phyloP scores from a whole-genome alignment of 1,140 invertebrate species.

The Aphelenchoides fujianensis region DNA sequence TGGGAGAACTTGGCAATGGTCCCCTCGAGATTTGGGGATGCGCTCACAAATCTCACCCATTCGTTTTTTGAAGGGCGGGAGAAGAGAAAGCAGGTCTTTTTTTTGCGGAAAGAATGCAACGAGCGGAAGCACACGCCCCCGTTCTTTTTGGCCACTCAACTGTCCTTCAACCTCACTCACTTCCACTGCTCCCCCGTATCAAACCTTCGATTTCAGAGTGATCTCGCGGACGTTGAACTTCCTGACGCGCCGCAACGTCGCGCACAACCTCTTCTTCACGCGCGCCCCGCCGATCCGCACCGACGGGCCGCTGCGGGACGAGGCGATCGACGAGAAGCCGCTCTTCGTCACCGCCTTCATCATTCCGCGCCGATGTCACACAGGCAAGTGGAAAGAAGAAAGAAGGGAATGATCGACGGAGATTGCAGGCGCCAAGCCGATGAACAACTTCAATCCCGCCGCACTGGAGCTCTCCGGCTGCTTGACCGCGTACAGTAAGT shows the following conservation, averaged over 20 bases:
- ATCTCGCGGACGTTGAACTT: conserved; percentile 46
- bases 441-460: conserved; percentile 58
- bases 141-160: conserved; percentile 9
- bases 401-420: background rate
- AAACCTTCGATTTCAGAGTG: conserved; percentile 3
- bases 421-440: conserved; percentile 48
- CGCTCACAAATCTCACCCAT: too few relatives aligned
- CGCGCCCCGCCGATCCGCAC: conserved; percentile 50
- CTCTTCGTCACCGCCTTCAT: conserved; percentile 57
- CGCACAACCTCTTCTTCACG: conserved; percentile 59
- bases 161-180: background rate
- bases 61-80: too few relatives aligned
- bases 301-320: conserved; percentile 26
- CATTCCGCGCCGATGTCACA: conserved; percentile 52
- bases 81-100: too few relatives aligned
- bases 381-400: conserved; percentile 28
- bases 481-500: conserved; percentile 58
- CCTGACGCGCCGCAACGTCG: conserved; percentile 49
- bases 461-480: conserved; percentile 57
- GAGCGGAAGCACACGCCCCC: too few relatives aligned
- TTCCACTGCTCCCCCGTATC: too few relatives aligned
- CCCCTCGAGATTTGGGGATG: too few relatives aligned
- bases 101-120: too few relatives aligned
- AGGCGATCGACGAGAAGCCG: conserved; percentile 30
- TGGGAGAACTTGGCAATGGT: too few relatives aligned